Conservation (phyloP, 2,797 vertebrate species). For the Smutsia temminckii region DNA sequence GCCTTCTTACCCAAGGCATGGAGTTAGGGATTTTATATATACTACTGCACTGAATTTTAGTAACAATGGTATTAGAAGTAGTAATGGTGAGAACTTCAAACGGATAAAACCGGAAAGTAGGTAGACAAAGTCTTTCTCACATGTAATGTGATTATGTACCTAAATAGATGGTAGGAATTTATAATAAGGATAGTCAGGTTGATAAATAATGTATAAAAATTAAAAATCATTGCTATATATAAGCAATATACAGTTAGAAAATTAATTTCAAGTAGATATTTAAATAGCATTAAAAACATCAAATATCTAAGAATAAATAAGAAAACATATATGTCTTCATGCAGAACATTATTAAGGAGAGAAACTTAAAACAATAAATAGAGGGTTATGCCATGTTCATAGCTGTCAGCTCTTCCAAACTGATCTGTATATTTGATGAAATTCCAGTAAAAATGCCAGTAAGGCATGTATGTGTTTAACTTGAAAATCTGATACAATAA, state of each 20-base stretch:
- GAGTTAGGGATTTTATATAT: background rate
- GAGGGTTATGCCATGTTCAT: background rate
- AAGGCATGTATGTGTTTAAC: background rate
- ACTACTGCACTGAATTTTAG: background rate
- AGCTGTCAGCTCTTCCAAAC: background rate
- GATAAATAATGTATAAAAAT: background rate
- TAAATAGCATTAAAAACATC: background rate
- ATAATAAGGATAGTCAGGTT: background rate
- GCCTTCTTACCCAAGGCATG: background rate
- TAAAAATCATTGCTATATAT: background rate
- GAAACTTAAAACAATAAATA: background rate
- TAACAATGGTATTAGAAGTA: background rate
- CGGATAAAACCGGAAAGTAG: background rate
- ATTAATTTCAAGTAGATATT: background rate
- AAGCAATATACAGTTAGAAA: background rate
- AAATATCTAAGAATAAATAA: background rate
- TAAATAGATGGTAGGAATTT: background rate
- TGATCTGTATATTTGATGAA: background rate
- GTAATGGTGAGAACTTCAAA: background rate
- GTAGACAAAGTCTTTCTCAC: background rate
- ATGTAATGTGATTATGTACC: background rate
- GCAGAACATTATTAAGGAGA: background rate
- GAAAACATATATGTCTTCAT: background rate
- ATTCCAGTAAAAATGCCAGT: background rate
- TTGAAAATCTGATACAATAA: background rate